Conservation (phyloP, 2,888 invertebrate genomes). For the Trilocha varians region DNA sequence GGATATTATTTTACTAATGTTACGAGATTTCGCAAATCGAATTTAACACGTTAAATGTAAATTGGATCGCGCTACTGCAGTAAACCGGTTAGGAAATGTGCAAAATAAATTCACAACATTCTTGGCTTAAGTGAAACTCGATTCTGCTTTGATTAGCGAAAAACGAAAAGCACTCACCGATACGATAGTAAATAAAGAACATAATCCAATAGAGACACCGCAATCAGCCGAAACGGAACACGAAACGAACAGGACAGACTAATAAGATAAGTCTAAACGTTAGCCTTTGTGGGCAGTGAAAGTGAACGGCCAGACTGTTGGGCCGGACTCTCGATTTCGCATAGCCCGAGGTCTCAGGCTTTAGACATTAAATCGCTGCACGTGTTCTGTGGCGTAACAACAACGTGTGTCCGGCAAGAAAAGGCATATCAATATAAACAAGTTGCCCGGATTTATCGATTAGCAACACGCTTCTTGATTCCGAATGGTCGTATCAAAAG, state of each 20-base stretch:
- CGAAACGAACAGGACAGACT: conserved; percentile 30
- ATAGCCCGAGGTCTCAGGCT: conserved; percentile 32
- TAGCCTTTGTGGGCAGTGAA: conserved; percentile 40
- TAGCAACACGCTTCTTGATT: background rate
- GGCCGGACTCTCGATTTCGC: conserved; percentile 50
- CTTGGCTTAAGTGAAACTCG: background rate
- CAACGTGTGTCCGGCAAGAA: conserved; percentile 7
- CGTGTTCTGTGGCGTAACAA: conserved; percentile 3
- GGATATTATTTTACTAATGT: background rate
- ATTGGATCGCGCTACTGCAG: background rate
- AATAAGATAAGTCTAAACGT: conserved; percentile 38
- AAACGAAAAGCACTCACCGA: background rate
- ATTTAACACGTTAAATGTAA: background rate
- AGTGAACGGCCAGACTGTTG: conserved; percentile 36
- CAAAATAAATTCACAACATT: background rate
- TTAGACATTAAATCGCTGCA: conserved; percentile 9
- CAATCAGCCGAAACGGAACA: conserved; percentile 21
- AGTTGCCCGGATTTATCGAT: conserved; percentile 9
- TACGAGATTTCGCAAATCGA: background rate
- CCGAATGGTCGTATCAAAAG: background rate
- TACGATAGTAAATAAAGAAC: background rate
- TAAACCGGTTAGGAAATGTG: background rate
- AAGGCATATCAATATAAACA: background rate
- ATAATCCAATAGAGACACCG: background rate
- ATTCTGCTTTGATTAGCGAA: background rate